Evolutionary conservation across 2,113 vertebrate genomes (phyloP).

Genomic region (Pundamilia nyererei): DNA sequence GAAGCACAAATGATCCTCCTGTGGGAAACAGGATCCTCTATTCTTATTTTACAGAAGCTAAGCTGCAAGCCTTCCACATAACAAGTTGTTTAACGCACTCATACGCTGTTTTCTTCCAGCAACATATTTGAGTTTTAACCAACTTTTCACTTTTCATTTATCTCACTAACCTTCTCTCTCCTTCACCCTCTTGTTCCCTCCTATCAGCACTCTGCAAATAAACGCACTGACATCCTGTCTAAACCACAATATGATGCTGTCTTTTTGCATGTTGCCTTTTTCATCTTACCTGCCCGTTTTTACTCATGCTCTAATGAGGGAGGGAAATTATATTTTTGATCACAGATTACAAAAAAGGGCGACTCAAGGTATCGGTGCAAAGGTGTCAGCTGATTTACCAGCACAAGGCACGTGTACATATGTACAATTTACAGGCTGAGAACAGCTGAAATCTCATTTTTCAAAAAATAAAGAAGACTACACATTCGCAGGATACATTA

Average conservation of each 20-base stretch:
- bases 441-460: not conserved
- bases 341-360: not conserved
- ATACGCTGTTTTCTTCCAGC: not conserved
- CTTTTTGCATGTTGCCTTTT: not conserved
- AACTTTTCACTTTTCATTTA: conserved; percentile 35
- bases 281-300: conserved; percentile 8
- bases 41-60: not conserved
- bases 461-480: not conserved
- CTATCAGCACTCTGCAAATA: conserved; percentile 14
- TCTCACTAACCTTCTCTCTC: not conserved
- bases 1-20: not conserved
- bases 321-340: conserved; percentile 37
- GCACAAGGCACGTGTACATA: not conserved
- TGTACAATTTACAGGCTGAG: not conserved
- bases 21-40: not conserved
- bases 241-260: conserved; percentile 3
- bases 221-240: conserved; percentile 4
- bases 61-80: not conserved
- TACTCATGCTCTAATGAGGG: not conserved
- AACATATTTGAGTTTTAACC: conserved; percentile 16
- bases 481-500: not conserved
- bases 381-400: not conserved
- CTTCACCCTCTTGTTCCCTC: not conserved
- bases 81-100: not conserved
- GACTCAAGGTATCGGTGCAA: not conserved